Evolutionary conservation across 23 tunicate genomes (phyloP).

Genomic region (Clavelina lepadiformis): DNA sequence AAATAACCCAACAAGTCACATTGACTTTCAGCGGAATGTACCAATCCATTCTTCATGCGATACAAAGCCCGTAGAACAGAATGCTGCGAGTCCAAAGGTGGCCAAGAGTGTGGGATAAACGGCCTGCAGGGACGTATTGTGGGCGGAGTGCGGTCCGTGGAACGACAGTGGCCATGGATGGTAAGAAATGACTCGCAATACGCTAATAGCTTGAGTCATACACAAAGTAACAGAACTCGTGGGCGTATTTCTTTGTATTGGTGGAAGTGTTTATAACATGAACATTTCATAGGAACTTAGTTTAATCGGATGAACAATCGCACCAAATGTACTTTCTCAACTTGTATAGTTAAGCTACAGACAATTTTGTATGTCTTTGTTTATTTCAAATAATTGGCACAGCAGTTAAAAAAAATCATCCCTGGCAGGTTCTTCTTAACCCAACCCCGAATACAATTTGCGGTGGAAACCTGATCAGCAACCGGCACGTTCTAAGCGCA

Average conservation of each 20-base stretch:
- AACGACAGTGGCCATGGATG: conserved; percentile 14
- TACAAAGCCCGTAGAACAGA: conserved; percentile 1
- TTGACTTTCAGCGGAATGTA: not conserved
- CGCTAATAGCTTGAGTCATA: too few species aligned
- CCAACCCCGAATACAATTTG: not conserved
- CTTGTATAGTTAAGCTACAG: too few species aligned
- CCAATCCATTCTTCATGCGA: not conserved
- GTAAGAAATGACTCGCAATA: too few species aligned
- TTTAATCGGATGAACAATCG: too few species aligned
- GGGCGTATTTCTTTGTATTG: too few species aligned
- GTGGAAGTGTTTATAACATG: not conserved
- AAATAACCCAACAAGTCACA: too few species aligned
- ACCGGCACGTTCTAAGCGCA: not conserved
- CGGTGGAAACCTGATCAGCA: conserved; percentile 10
- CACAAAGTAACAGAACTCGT: too few species aligned
- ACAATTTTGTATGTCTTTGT: too few species aligned
- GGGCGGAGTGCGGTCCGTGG: not conserved
- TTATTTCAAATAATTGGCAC: too few species aligned
- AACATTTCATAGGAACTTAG: not conserved
- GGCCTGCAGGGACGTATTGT: not conserved
- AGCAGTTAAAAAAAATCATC: too few species aligned
- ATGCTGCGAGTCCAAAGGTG: not conserved
- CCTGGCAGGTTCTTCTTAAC: conserved; percentile 5
- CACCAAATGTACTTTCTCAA: too few species aligned
- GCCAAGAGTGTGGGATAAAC: not conserved